These are phyloP conservation scores for Stylophora pistillata DNA, from an alignment of 64 coral and sea anemone genomes.

Conservation along the genomic window DNA sequence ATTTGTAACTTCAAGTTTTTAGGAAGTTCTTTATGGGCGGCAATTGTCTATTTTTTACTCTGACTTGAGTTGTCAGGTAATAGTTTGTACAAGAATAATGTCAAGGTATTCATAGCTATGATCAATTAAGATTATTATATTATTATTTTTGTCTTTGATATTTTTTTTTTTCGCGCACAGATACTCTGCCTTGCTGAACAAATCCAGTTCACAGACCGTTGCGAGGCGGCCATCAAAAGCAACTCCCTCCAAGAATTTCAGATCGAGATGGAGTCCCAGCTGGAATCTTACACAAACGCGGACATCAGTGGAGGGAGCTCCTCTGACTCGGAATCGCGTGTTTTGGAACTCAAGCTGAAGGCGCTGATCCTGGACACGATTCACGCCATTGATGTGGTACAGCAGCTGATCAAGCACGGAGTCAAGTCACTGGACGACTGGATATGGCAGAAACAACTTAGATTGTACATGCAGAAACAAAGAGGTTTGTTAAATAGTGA, in stretches of 20 bases:
- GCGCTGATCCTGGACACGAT: constrained; percentile 93
- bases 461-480: constrained; percentile 95
- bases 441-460: constrained; percentile 98
- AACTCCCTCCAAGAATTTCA: constrained; percentile 90
- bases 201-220: constrained; percentile 96
- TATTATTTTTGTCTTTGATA: no score
- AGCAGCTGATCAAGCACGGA: constrained; percentile 73
- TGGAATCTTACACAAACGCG: constrained; percentile 92
- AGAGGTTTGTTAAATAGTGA: not conserved
- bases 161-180: constrained; percentile 1
- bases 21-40: no score
- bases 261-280: constrained; percentile 98
- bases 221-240: constrained; percentile 92
- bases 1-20: no score
- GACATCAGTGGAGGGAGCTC: constrained; percentile 70
- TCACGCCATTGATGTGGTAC: constrained; percentile 95
- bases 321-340: constrained; percentile 71
- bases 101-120: no score
- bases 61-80: no score
- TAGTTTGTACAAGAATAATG: no score
- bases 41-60: no score
- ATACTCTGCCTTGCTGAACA: constrained; percentile 96
- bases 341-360: constrained; percentile 89
- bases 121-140: no score
- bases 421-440: constrained; percentile 95